Conservation (phyloP, 2,888 invertebrate species). For the Sinotaia quadrata region DNA sequence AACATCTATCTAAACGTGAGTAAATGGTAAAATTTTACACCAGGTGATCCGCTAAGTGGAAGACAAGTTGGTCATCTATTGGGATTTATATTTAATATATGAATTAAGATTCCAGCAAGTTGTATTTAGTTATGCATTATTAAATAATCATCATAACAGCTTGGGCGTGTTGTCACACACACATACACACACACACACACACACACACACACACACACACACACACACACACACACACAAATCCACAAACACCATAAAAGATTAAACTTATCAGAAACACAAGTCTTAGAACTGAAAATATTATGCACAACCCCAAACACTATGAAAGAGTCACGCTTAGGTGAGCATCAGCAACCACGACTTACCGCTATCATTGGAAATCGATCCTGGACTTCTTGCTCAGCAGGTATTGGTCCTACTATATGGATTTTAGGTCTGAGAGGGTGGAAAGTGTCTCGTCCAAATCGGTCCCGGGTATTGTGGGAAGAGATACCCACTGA, state of each 20-base stretch:
- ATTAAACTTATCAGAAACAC: not conserved
- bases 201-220: not conserved
- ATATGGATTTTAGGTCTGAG: constrained; percentile 12
- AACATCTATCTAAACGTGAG: too few species aligned
- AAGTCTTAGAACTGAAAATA: too few species aligned
- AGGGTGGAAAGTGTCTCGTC: constrained; percentile 18
- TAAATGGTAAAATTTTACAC: too few species aligned
- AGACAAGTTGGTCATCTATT: too few species aligned
- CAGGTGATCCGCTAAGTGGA: too few species aligned
- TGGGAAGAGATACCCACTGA: constrained; percentile 2
- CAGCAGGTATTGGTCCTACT: constrained; percentile 9
- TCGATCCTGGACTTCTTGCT: constrained; percentile 1
- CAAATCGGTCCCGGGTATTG: constrained; percentile 15
- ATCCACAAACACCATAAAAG: not conserved
- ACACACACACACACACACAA: too few species aligned
- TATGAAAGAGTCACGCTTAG: too few species aligned
- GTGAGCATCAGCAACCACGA: not conserved
- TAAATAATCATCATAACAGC: too few species aligned
- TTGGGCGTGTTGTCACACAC: not conserved
- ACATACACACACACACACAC: not conserved
- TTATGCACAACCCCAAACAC: too few species aligned
- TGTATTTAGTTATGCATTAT: too few species aligned
- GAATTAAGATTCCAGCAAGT: too few species aligned
- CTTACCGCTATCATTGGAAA: constrained; percentile 19
- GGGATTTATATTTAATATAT: too few species aligned